Evolutionary conservation across 2,113 vertebrate genomes (phyloP), one percentile per base, ranked within the genome.

Genomic region (Myrmecobius fasciatus): DNA sequence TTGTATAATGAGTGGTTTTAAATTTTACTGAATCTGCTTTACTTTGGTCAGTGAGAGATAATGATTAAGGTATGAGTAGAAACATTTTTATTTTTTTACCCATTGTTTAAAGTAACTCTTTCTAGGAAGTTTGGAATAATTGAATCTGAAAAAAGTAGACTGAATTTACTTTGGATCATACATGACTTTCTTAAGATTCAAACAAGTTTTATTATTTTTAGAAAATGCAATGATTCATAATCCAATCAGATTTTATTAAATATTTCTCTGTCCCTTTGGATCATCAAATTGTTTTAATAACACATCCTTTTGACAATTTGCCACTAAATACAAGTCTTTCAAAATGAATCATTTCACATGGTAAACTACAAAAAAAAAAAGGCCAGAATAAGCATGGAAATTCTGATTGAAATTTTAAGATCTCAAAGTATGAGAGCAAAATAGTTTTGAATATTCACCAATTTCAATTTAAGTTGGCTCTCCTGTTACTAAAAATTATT

Each of bases 221-320:
- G n/a, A 83, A 83, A 83, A 83, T 8, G 8, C 94, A 53, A 92
- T 92, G 91, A 49, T 94, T 96, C 28, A 75, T 22, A 91, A 90
- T 91, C 54, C 4, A 92, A 90, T 89, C 53, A 49, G 43, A 93
- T n/a, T 83, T 96, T 96, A 95, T 91, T 95, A 94, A 95, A 95
- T 89, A 48, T 28, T 89, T 92, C 36, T 90, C 31, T 92, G 25
- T 10, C 20, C 67, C 52, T 89, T 47, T 20, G 89, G 53, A 88
- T 10, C 51, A 52, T 93, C 47, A 54, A 83, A 94, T 92, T 53
- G 24, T 93, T 96, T n/a, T 92, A 51, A 56, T 91, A 92, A 95
- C 52, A 94, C 67, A 92, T 94, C 31, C 56, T 89, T 51, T 92
- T 90, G 56, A 92, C 43, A 93, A 7, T 26, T 75, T 75, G 43